Evolutionary conservation across 2,113 vertebrate genomes (phyloP).

Genomic region (Salvator merianae): DNA sequence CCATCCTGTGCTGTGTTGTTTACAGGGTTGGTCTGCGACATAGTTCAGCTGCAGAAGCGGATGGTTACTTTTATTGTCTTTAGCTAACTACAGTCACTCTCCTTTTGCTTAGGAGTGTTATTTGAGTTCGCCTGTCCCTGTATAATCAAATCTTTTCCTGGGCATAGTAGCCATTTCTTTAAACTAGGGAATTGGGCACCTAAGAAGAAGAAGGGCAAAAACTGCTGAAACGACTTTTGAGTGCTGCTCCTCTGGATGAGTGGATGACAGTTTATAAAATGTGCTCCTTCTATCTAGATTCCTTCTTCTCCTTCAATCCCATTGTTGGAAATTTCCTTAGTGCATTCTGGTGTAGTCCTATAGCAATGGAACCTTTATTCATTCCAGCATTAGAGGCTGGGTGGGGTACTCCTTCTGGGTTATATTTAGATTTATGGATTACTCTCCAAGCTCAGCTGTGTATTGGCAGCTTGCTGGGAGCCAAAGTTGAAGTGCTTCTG

Average conservation of each 20-base stretch:
- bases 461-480: neutral
- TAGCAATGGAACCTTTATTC: neutral
- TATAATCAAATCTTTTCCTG: neutral
- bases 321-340: too few species aligned
- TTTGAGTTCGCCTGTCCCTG: neutral
- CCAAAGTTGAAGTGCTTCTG: neutral
- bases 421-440: neutral
- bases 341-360: neutral
- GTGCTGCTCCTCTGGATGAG: neutral
- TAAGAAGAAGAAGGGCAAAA: too few species aligned
- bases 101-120: neutral
- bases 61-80: neutral
- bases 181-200: neutral
- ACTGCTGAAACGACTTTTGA: too few species aligned
- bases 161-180: neutral
- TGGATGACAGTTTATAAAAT: too few species aligned
- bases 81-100: neutral
- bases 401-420: neutral
- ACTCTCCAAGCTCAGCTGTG: neutral
- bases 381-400: neutral
- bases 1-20: too few species aligned
- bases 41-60: too few species aligned
- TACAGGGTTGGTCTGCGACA: neutral
- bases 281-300: neutral
- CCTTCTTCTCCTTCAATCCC: too few species aligned